These are phyloP conservation scores for Acanthurus leucopareius DNA, from an alignment of 2,797 vertebrate species.

Conservation along the genomic window DNA sequence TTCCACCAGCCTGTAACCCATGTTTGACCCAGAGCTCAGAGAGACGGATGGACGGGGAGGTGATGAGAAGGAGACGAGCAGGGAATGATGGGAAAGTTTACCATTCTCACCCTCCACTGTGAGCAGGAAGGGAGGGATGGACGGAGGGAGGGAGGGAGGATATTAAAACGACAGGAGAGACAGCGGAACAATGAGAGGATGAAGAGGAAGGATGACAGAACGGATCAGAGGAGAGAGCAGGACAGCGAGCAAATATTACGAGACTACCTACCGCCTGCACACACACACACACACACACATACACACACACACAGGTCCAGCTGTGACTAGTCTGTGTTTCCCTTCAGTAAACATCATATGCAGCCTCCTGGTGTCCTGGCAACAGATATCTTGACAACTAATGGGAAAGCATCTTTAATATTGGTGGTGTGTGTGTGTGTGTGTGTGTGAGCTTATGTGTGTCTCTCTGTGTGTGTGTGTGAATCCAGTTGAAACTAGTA, in stretches of 20 bases:
- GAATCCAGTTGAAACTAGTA: not conserved
- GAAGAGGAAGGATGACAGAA: slow-evolving; percentile 46
- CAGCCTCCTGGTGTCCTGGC: slow-evolving; percentile 80
- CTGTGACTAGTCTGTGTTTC: slow-evolving; percentile 75
- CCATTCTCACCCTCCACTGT: slow-evolving; percentile 76
- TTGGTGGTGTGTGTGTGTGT: slow-evolving; percentile 31
- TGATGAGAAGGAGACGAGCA: slow-evolving; percentile 13
- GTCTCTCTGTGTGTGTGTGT: slow-evolving; percentile 17
- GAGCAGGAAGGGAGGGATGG: slow-evolving; percentile 3
- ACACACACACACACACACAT: slow-evolving; percentile 49
- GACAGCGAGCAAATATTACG: slow-evolving; percentile 68
- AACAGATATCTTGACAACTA: slow-evolving; percentile 78
- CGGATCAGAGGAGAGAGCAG: slow-evolving; percentile 44
- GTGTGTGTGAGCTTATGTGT: slow-evolving; percentile 13
- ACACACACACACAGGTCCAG: slow-evolving; percentile 66
- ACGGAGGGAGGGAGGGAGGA: slow-evolving; percentile 32
- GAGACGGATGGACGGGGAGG: slow-evolving; percentile 5
- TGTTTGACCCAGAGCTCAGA: slow-evolving; percentile 19
- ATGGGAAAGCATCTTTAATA: slow-evolving; percentile 71
- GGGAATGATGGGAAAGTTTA: slow-evolving; percentile 78
- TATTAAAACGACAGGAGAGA: slow-evolving; percentile 60
- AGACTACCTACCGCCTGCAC: slow-evolving; percentile 45
- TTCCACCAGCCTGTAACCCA: not conserved
- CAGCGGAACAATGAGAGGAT: slow-evolving; percentile 53
- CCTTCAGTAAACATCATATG: slow-evolving; percentile 70